A percentile compares a stretch with the other conserved stretches of the same genome.
Evolutionary conservation across 1,140 invertebrate species (phyloP).

Genomic region (Drosophila santomea): DNA sequence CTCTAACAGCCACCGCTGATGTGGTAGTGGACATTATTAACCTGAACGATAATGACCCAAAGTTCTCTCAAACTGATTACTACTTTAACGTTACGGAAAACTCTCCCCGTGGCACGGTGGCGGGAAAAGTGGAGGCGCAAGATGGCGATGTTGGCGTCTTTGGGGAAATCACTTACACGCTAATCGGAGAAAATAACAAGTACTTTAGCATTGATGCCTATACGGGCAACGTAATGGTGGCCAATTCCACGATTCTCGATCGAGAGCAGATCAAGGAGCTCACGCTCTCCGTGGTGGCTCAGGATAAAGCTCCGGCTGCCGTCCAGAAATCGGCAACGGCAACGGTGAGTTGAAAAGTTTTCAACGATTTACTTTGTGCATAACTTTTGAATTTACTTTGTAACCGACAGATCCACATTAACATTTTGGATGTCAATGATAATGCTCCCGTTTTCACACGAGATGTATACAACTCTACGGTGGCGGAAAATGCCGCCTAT

Average conservation of each 20-base stretch:
- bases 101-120: constrained; percentile 88
- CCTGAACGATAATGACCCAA: constrained; percentile 94
- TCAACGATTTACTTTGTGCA: neutral
- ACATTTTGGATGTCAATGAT: constrained; percentile 93
- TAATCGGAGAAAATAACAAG: constrained; percentile 89
- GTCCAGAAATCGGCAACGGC: constrained; percentile 89
- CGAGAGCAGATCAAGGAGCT: constrained; percentile 90
- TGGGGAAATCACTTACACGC: constrained; percentile 90
- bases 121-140: constrained; percentile 89
- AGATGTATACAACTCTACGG: constrained; percentile 90
- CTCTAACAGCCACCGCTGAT: constrained; percentile 89
- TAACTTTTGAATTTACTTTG: neutral
- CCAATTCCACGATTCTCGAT: constrained; percentile 90
- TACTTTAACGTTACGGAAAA: constrained; percentile 91
- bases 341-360: constrained; percentile 85
- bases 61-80: constrained; percentile 89
- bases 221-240: constrained; percentile 92
- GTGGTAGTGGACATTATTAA: constrained; percentile 92
- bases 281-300: constrained; percentile 91
- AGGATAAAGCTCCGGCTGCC: constrained; percentile 90
- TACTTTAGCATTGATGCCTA: constrained; percentile 90
- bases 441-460: constrained; percentile 92
- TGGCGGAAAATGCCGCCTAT: constrained; percentile 93
- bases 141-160: constrained; percentile 91
- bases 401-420: constrained; percentile 88